Evolutionary conservation across 92 coral and sea anemone species (phyloP).

Genomic region (Siderastrea siderea): DNA sequence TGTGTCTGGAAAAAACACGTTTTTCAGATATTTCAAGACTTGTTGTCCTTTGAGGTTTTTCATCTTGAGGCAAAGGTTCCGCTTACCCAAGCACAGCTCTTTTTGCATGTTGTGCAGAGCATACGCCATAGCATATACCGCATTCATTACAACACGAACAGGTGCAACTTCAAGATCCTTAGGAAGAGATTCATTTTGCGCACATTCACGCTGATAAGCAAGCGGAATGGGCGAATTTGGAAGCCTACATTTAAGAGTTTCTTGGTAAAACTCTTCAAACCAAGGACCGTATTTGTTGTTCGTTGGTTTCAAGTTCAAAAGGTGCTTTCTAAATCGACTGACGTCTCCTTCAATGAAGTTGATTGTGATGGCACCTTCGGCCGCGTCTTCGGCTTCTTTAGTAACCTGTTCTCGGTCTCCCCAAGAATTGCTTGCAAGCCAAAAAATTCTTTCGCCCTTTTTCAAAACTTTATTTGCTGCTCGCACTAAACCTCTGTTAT

Average conservation of each 20-base stretch:
- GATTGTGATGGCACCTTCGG: conserved; percentile 83
- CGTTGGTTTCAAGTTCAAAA: conserved; percentile 43
- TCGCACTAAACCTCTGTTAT: conserved; percentile 67
- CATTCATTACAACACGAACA: conserved; percentile 82
- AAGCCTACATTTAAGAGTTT: conserved; percentile 44
- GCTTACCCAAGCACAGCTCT: conserved; percentile 46
- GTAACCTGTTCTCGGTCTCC: conserved; percentile 85
- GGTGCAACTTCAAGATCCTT: conserved; percentile 70
- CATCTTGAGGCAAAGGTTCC: conserved; percentile 70
- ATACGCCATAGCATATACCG: conserved; percentile 81
- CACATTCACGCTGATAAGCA: conserved; percentile 18
- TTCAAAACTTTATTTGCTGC: conserved; percentile 57
- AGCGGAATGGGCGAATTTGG: background rate
- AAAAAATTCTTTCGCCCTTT: conserved; percentile 65
- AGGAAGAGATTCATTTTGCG: conserved; percentile 36
- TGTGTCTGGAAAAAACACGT: conserved; percentile 79
- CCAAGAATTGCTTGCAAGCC: conserved; percentile 94
- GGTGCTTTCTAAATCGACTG: conserved; percentile 58
- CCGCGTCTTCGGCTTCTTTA: conserved; percentile 57
- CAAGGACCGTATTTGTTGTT: conserved; percentile 48
- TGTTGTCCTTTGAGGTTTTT: conserved; percentile 34
- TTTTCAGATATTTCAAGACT: conserved; percentile 64
- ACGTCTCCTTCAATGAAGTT: conserved; percentile 78
- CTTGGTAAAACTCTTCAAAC: conserved; percentile 77
- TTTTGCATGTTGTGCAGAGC: conserved; percentile 76